Base-by-base conservation (phyloP, 1,140 invertebrate species). In the Bombus ignitus region DNA sequence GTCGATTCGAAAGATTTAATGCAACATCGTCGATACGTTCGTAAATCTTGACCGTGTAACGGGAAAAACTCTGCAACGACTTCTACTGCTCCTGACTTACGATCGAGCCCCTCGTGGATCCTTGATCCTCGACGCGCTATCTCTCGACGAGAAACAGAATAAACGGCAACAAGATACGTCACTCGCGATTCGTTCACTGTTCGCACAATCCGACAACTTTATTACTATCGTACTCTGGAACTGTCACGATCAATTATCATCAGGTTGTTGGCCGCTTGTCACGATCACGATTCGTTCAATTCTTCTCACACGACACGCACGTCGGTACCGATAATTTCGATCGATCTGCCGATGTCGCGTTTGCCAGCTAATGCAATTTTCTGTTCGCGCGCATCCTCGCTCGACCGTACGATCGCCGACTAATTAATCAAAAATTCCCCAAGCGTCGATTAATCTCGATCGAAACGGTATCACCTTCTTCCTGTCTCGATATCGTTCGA, bases 1-100 rank as follows among this genome's bases (percentile, higher is more conserved):
- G 71, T 88, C 81, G 81, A 78, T 68, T 75, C 80, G 53, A 39
- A 57, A 8, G 74, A 57, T 78, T 83, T 59, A 57, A 57, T 18
- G 35, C 18, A 57, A 25, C 35, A 25, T 57, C 65, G 74, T 28
- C 28, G 62, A 70, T 78, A 75, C 68, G 66, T 71, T 84, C 82
- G 62, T 70, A 71, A 68, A 77, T 78, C 75, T 84, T 57, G 44
- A 8, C 59, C 13, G 25, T 44, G 68, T 22, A 28, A 28, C 57
- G 37, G 42, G 83, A 57, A 57, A 57, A 75, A 75, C 84, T 74
- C 79, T 81, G 84, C 84, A 68, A 85, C 84, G 84, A 81, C 83
- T 79, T 25, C 1, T 2, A 12, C 25, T 59, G 37, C 57, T 76
- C 32, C 59, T 53, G 72, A 83, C 81, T 83, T 83, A 83, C 81